Percentiles rank a stretch among this genome's conserved stretches.
Evolutionary conservation across 2,113 vertebrate genomes (phyloP).

Genomic region (Passer montanus): DNA sequence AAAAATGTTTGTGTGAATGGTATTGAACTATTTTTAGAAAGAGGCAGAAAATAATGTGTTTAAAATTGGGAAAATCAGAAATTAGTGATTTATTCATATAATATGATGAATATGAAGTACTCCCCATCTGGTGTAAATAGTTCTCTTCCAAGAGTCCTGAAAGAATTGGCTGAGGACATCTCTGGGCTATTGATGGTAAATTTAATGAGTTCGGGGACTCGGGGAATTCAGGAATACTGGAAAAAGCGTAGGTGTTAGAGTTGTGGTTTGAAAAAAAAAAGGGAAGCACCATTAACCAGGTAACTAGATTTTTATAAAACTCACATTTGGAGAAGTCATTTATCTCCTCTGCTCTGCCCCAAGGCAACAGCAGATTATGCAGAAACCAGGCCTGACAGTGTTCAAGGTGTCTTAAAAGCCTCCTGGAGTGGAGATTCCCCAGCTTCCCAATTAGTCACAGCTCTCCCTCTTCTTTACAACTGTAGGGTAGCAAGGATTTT

Average conservation of each 20-base stretch:
- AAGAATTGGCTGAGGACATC: slow-evolving; percentile 25
- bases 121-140: not conserved
- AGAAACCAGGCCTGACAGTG: not conserved
- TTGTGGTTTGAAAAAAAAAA: slow-evolving; percentile 23
- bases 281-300: slow-evolving; percentile 39
- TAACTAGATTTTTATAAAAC: slow-evolving; percentile 43
- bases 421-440: not conserved
- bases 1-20: not conserved
- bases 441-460: slow-evolving; percentile 9
- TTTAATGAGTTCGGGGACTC: slow-evolving; percentile 49
- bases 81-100: not conserved
- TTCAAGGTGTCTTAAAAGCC: not conserved
- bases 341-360: not conserved
- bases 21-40: not conserved
- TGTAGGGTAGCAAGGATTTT: not conserved
- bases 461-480: not conserved
- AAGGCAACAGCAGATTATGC: not conserved
- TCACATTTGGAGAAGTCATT: slow-evolving; percentile 11
- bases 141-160: slow-evolving; percentile 16
- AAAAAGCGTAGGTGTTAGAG: not conserved
- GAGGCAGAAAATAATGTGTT: not conserved
- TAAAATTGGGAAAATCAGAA: not conserved
- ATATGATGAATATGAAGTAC: not conserved
- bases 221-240: slow-evolving; percentile 20
- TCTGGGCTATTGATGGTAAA: slow-evolving; percentile 32